These are phyloP conservation scores for Prunella himalayana DNA, from an alignment of 2,113 vertebrate species.

Conservation along the genomic window DNA sequence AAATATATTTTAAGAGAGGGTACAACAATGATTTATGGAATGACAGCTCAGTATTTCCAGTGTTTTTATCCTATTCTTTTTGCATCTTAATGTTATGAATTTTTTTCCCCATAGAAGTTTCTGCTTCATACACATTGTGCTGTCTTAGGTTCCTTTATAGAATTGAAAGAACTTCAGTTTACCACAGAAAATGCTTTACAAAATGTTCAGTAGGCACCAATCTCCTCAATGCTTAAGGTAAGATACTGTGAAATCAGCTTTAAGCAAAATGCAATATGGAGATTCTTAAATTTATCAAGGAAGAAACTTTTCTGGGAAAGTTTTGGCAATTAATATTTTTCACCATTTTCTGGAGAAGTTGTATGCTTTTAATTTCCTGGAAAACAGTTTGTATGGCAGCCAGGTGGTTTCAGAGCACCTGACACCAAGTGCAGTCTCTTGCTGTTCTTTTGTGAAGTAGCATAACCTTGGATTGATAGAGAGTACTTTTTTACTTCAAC, in stretches of 20 bases:
- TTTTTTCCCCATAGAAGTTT: not conserved
- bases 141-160: not conserved
- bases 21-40: not conserved
- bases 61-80: not conserved
- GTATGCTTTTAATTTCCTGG: not conserved
- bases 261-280: constrained; percentile 2
- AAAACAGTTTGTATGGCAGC: not conserved
- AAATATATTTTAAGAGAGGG: not conserved
- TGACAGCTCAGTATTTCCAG: not conserved
- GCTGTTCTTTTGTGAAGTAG: not conserved
- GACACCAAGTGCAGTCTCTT: not conserved
- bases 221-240: constrained; percentile 1
- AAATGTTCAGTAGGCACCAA: not conserved
- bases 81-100: not conserved
- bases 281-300: not conserved
- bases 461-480: not conserved
- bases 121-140: not conserved
- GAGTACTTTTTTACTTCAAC: not conserved
- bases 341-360: not conserved
- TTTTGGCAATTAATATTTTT: constrained; percentile 34
- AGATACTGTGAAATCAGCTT: not conserved
- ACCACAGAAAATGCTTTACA: not conserved
- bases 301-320: constrained; percentile 31
- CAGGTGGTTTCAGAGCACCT: constrained; percentile 23
- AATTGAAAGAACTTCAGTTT: not conserved